Conservation (phyloP, 2,888 invertebrate species). For the Sialis lutaria region DNA sequence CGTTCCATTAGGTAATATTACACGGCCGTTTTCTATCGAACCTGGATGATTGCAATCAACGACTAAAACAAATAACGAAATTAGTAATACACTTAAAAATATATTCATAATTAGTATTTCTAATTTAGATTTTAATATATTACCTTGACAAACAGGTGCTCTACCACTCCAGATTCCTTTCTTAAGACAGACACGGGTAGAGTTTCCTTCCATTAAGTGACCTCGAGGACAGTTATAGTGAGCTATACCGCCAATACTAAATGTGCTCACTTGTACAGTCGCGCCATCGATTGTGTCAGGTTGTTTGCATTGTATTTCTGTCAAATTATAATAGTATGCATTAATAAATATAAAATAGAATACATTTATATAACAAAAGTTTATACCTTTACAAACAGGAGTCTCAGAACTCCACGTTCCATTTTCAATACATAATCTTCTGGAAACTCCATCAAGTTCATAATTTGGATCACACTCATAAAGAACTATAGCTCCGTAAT, state of each 20-base stretch:
- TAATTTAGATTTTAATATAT: conserved; percentile 20
- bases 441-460: conserved; percentile 65
- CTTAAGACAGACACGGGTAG: conserved; percentile 54
- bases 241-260: conserved; percentile 62
- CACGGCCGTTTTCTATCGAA: conserved; percentile 66
- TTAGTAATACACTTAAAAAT: background rate
- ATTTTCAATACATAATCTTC: conserved; percentile 71
- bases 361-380: background rate
- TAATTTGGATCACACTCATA: conserved; percentile 72
- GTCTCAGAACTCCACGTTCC: conserved; percentile 79
- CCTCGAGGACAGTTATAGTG: conserved; percentile 74
- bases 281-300: conserved; percentile 44
- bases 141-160: conserved; percentile 65
- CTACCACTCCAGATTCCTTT: conserved; percentile 71
- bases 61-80: conserved; percentile 32
- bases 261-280: conserved; percentile 38
- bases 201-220: conserved; percentile 60
- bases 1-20: conserved; percentile 70
- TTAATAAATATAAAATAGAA: background rate
- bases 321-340: conserved; percentile 9
- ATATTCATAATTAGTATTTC: background rate
- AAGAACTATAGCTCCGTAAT: conserved; percentile 69
- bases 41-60: conserved; percentile 71
- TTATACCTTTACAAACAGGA: conserved; percentile 59
- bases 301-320: conserved; percentile 63